Evolutionary conservation across 2,113 vertebrate species (phyloP), one percentile per base, ranked within the genome.

Genomic region (Eubucco bourcierii): DNA sequence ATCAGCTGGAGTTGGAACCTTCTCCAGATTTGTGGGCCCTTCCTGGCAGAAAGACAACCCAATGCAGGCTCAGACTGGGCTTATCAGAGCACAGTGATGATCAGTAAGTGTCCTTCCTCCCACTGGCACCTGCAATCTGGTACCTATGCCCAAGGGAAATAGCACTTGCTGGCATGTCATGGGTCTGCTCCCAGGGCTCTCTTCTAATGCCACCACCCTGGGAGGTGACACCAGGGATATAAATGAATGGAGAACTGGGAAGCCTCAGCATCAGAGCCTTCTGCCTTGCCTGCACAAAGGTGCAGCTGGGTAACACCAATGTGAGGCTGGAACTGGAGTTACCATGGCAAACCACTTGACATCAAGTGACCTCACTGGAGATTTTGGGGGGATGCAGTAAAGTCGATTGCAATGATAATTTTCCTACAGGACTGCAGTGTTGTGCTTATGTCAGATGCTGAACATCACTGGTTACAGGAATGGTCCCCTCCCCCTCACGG

Each of bases 21-120:
- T 84, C 55, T n/a, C 64, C 79, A 96, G 87, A 78, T 46, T 18
- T 24, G 23, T 52, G 0, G 1, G 58, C 37, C 91, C 76, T 1
- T 6, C 41, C 33, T 71, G 85, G 52, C 46, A 91, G 71, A 73
- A 68, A 68, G 63, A 53, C 66, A 93, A 71, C 72, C 58, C 55
- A 47, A 79, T 25, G 14, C 37, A 70, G n/a, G n/a, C 29, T 79
- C 68, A 83, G 75, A n/a, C n/a, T 41, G 73, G 33, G 33, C 25
- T 76, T 67, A 34, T 12, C 41, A 20, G 47, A 82, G 44, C 39
- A 60, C 1, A 10, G 10, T 8, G 31, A 12, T 7, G 2, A 76
- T 15, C 1, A 0, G 53, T 39, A 77, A 29, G 39, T 29, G 16
- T 41, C 27, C 41, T 86, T 80, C 78, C 50, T 77, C 64, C 47